Percentiles rank a stretch among this genome's conserved stretches.
Conservation (phyloP, 2,797 vertebrate species). For the Limnodromus scolopaceus region DNA sequence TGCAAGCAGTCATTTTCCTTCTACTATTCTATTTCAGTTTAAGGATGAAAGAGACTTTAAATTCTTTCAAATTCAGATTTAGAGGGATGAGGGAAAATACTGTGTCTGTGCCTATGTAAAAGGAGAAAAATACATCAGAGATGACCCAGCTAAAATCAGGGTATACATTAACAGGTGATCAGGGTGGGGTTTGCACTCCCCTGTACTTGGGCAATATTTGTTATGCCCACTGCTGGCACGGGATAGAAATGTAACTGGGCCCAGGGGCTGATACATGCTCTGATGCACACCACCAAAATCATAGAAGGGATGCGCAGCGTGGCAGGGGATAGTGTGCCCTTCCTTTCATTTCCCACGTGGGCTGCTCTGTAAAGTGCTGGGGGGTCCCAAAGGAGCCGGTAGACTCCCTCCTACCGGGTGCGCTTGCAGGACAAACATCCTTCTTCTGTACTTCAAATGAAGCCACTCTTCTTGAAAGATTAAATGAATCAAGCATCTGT, state of each 20-base stretch:
- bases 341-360: not conserved
- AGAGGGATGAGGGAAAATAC: not conserved
- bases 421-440: not conserved
- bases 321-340: not conserved
- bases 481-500: not conserved
- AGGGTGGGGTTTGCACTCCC: not conserved
- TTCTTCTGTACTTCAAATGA: not conserved
- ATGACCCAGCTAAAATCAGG: not conserved
- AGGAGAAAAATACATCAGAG: not conserved
- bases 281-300: not conserved
- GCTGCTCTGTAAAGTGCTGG: not conserved
- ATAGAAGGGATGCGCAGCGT: accelerated
- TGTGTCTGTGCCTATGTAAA: not conserved
- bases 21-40: not conserved
- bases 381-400: accelerated
- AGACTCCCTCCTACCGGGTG: accelerated
- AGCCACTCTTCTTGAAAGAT: not conserved
- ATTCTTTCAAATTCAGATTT: not conserved
- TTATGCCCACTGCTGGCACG: not conserved
- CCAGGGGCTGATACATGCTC: not conserved
- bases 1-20: not conserved
- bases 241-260: not conserved
- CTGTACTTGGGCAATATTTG: not conserved
- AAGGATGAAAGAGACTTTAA: not conserved
- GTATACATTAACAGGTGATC: not conserved